Evolutionary conservation across 2,113 vertebrate genomes (phyloP), one percentile per base, ranked within the genome.

Genomic region (Equus przewalskii): DNA sequence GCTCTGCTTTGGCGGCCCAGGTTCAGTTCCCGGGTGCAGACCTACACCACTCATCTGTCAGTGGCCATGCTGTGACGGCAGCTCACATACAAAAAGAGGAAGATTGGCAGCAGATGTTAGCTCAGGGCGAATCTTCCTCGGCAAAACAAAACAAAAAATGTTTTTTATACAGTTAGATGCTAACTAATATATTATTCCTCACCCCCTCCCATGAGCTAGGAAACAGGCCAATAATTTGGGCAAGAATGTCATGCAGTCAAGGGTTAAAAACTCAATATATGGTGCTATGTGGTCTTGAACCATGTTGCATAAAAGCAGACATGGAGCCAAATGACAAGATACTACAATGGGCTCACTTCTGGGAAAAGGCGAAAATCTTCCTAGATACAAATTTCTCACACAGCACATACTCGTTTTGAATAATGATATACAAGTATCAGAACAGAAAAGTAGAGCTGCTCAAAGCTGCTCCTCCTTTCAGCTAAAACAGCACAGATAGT

Each of bases 401-500:
- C 10, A 51, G 56, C 46, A 2, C 69, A 6, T 76, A 62, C 36
- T 41, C 3, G 36, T 41, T 41, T 41, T 41, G 36, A 41, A 41
- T 41, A 41, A 41, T 41, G 36, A 41, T 41, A 41, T 41, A 41
- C 36, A 41, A 41, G 36, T 41, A 41, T 41, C 36, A 41, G 36
- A 46, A 76, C 2, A 33, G 3, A 51, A 26, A 95, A 96, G 56
- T 5, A 86, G 75, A 97, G 85, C 76, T 15, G 41, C 90, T 89
- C 46, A 78, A 97, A 89, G 51, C 62, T 70, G 58, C 70, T 96
- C 36, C 51, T 96, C 91, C 75, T 73, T 54, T 72, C 72, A 80
- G 33, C 83, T 89, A 89, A 83, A 93, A 79, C 46, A 94, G 83
- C 5, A 22, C 69, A 73, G 90, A n/a, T 19, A 72, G 33, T 18